phyloP scores from a whole-genome alignment of 2,113 vertebrate genomes.

The Malaclemys terrapin region DNA sequence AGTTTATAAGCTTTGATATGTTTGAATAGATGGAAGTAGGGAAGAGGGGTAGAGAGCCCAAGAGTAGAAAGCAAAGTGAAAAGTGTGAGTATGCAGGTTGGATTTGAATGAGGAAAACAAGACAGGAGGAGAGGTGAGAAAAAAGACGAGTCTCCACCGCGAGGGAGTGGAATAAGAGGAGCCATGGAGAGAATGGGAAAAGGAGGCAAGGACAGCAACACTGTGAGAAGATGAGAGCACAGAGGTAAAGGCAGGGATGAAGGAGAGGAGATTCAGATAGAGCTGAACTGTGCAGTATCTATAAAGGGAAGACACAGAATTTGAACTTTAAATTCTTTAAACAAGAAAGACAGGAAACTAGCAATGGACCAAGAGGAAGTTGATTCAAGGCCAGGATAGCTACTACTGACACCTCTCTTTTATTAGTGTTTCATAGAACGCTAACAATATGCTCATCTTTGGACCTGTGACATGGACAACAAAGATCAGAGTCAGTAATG shows the following conservation, averaged over 20 bases:
- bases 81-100: neutral
- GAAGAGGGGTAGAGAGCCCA: neutral
- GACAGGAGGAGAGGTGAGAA: neutral
- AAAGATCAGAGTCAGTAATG: neutral
- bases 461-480: neutral
- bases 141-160: neutral
- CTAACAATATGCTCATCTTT: neutral
- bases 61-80: constrained; percentile 27
- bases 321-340: neutral
- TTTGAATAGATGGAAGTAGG: constrained; percentile 33
- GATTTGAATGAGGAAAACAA: constrained; percentile 46
- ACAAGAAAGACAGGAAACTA: neutral
- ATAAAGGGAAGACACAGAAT: neutral
- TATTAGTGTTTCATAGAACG: neutral
- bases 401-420: neutral
- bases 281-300: neutral
- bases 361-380: accelerated
- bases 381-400: neutral
- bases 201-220: neutral
- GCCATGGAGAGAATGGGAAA: neutral
- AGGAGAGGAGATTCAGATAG: neutral
- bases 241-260: neutral
- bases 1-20: constrained; percentile 5
- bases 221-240: too few relatives aligned
- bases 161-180: neutral